A percentile compares a stretch with the other conserved stretches of the same genome.
These are phyloP conservation scores for Eupeodes corollae DNA, from an alignment of 1,140 invertebrate species.

Conservation along the genomic window DNA sequence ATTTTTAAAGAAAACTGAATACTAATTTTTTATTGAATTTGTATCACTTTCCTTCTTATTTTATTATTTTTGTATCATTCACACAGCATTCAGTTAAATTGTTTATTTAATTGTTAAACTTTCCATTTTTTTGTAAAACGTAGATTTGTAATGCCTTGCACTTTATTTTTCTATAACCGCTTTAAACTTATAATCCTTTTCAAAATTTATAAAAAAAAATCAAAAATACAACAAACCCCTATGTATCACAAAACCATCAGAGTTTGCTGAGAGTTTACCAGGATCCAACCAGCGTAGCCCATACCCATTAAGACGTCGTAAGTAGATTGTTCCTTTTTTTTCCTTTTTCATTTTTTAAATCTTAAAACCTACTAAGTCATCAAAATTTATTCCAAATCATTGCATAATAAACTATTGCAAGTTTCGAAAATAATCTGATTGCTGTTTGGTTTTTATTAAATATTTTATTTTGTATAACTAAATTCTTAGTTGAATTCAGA, in stretches of 20 bases:
- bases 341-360: too few species aligned
- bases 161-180: too few species aligned
- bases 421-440: constrained; percentile 6
- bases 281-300: constrained; percentile 70
- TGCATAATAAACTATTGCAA: too few species aligned
- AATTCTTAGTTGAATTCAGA: too few species aligned
- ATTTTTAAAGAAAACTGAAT: too few species aligned
- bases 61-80: too few species aligned
- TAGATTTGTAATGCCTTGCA: background rate
- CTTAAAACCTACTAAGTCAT: constrained; percentile 2
- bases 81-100: too few species aligned
- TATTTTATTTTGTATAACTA: constrained; percentile 16
- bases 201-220: background rate
- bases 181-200: background rate
- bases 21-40: too few species aligned
- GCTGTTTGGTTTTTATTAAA: constrained; percentile 15
- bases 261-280: constrained; percentile 75
- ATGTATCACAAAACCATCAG: constrained; percentile 38
- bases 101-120: background rate
- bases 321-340: constrained; percentile 37
- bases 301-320: constrained; percentile 67
- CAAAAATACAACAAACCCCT: background rate
- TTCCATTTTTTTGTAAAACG: background rate
- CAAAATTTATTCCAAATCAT: constrained; percentile 10
- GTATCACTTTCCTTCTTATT: too few species aligned